Conservation (phyloP, 2,888 invertebrate species). For the Urechis unicinctus region DNA sequence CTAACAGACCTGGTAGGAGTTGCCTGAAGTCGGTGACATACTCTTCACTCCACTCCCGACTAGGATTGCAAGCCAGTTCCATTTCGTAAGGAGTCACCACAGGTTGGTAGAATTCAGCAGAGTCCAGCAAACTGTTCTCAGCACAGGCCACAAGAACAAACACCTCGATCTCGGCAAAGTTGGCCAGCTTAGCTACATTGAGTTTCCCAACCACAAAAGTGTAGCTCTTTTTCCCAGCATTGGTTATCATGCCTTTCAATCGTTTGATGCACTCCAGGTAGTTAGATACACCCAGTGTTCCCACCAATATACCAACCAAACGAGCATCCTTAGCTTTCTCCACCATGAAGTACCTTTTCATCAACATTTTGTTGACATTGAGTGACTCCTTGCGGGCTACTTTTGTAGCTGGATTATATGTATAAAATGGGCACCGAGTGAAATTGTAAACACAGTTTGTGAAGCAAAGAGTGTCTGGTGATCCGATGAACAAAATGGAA, state of each 20-base stretch:
- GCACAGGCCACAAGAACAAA: slow-evolving; percentile 89
- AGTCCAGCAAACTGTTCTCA: slow-evolving; percentile 74
- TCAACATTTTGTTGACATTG: slow-evolving; percentile 61
- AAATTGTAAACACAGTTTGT: slow-evolving; percentile 57
- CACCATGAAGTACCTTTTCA: slow-evolving; percentile 73
- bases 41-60: slow-evolving; percentile 52
- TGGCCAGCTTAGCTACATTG: slow-evolving; percentile 88
- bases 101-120: slow-evolving; percentile 80
- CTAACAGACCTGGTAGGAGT: slow-evolving; percentile 59
- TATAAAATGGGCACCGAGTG: slow-evolving; percentile 40
- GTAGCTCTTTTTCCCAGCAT: slow-evolving; percentile 79
- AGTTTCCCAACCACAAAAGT: slow-evolving; percentile 90
- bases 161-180: slow-evolving; percentile 84
- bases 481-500: slow-evolving; percentile 64
- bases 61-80: slow-evolving; percentile 63
- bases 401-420: slow-evolving; percentile 43
- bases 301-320: slow-evolving; percentile 82
- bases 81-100: slow-evolving; percentile 88
- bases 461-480: slow-evolving; percentile 60
- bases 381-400: slow-evolving; percentile 24
- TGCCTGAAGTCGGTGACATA: slow-evolving; percentile 72
- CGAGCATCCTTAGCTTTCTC: slow-evolving; percentile 88
- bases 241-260: slow-evolving; percentile 66
- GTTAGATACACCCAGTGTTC: slow-evolving; percentile 77
- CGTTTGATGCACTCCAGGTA: slow-evolving; percentile 65